These are phyloP conservation scores for Chiloscyllium plagiosum DNA, from an alignment of 2,113 vertebrate genomes.

Conservation along the genomic window DNA sequence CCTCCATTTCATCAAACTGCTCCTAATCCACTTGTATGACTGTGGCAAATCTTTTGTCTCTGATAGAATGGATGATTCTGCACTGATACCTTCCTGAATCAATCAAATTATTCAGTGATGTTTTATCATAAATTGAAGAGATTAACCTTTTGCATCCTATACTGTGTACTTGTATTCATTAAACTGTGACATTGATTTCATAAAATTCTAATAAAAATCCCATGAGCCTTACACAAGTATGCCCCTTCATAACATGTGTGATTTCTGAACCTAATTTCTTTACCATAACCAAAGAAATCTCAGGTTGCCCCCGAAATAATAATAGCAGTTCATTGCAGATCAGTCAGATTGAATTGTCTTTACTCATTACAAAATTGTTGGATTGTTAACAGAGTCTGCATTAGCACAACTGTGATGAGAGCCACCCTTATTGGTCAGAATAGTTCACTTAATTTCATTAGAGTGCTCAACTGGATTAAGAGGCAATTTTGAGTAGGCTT, in stretches of 20 bases:
- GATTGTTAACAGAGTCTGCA: not conserved
- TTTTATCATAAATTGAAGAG: not conserved
- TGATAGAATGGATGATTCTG: not conserved
- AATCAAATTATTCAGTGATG: not conserved
- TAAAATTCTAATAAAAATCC: too few species aligned
- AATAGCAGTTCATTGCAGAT: not conserved
- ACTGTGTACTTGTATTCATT: not conserved
- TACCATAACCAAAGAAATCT: too few species aligned
- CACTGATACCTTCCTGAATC: not conserved
- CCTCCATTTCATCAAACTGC: not conserved
- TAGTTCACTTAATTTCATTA: not conserved
- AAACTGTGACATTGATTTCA: not conserved
- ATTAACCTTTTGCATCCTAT: not conserved
- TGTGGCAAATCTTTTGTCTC: not conserved
- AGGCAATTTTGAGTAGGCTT: not conserved
- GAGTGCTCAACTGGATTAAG: not conserved
- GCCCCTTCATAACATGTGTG: too few species aligned
- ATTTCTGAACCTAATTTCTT: too few species aligned
- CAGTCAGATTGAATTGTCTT: not conserved
- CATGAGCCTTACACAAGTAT: too few species aligned
- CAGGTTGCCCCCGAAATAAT: not conserved
- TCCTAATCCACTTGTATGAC: not conserved
- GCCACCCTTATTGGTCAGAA: not conserved
- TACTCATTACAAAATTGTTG: not conserved
- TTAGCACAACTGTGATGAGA: not conserved